Evolutionary conservation across 2,888 invertebrate genomes (phyloP).

Genomic region (Hypomecis punctinalis): DNA sequence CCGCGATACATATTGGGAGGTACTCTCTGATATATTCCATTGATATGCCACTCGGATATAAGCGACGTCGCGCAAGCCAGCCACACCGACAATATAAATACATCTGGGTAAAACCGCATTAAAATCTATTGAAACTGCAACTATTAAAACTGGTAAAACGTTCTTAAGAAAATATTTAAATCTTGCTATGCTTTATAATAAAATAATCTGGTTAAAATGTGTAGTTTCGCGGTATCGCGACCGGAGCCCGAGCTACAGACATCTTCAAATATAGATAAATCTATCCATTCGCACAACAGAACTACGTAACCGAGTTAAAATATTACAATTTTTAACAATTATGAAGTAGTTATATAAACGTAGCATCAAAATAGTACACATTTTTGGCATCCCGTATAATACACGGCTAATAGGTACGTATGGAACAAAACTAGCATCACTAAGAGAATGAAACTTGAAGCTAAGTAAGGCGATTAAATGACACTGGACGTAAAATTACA

Average conservation of each 20-base stretch:
- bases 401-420: slow-evolving; percentile 50
- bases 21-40: slow-evolving; percentile 50
- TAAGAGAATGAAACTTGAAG: slow-evolving; percentile 55
- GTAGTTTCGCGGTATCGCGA: slow-evolving; percentile 31
- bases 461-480: slow-evolving; percentile 55
- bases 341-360: slow-evolving; percentile 52
- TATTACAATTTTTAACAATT: slow-evolving; percentile 57
- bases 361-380: slow-evolving; percentile 60
- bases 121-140: slow-evolving; percentile 40
- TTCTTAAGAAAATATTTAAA: slow-evolving; percentile 72
- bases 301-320: slow-evolving; percentile 40
- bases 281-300: slow-evolving; percentile 27
- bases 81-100: slow-evolving; percentile 34
- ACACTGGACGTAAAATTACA: slow-evolving; percentile 47
- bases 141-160: slow-evolving; percentile 62
- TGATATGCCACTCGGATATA: slow-evolving; percentile 65
- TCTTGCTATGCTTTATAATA: slow-evolving; percentile 53
- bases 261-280: slow-evolving; percentile 2
- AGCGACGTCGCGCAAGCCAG: slow-evolving; percentile 31
- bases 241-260: neutral
- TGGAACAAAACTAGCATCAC: slow-evolving; percentile 63
- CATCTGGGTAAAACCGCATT: slow-evolving; percentile 39
- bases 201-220: slow-evolving; percentile 74
- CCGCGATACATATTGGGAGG: slow-evolving; percentile 34
- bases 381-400: slow-evolving; percentile 70